A percentile compares a stretch with the other conserved stretches of the same genome.
Evolutionary conservation across 2,888 invertebrate genomes (phyloP).

Genomic region (Torymus texanus): DNA sequence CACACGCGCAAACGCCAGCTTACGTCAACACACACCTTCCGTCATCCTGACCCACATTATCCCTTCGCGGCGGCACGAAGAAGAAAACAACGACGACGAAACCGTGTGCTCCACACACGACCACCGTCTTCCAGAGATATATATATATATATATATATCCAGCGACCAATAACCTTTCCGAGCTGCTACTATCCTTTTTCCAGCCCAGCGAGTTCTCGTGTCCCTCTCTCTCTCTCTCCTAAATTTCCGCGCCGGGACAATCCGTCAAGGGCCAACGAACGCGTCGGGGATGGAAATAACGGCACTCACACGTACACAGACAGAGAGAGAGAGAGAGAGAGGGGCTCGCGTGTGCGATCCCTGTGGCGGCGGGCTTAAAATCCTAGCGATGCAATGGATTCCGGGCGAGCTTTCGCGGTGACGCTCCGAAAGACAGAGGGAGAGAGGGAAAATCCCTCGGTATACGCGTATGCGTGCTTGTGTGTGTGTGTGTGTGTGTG

Average conservation of each 20-base stretch:
- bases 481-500: background rate
- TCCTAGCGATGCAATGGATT: conserved; percentile 40
- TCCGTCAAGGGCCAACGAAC: conserved; percentile 40
- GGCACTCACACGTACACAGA: background rate
- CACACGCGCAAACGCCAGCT: too few relatives aligned
- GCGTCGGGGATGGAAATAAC: conserved; percentile 44
- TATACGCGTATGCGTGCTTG: too few relatives aligned
- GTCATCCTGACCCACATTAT: conserved; percentile 20
- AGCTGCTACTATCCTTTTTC: background rate
- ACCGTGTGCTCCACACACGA: too few relatives aligned
- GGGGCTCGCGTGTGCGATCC: too few relatives aligned
- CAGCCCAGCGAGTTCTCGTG: background rate
- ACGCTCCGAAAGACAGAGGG: background rate
- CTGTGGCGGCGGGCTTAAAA: conserved; percentile 22
- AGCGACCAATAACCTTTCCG: conserved; percentile 26
- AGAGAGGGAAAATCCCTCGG: conserved; percentile 34
- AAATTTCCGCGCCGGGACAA: conserved; percentile 38
- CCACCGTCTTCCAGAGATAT: too few relatives aligned
- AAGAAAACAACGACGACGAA: background rate
- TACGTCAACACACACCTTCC: too few relatives aligned
- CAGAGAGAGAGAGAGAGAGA: background rate
- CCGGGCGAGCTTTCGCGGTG: conserved; percentile 22
- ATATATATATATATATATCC: conserved; percentile 5
- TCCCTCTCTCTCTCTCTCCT: background rate
- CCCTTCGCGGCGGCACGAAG: background rate